Base-by-base conservation (phyloP, 2,888 invertebrate species). In the Cremastinae sp. region DNA sequence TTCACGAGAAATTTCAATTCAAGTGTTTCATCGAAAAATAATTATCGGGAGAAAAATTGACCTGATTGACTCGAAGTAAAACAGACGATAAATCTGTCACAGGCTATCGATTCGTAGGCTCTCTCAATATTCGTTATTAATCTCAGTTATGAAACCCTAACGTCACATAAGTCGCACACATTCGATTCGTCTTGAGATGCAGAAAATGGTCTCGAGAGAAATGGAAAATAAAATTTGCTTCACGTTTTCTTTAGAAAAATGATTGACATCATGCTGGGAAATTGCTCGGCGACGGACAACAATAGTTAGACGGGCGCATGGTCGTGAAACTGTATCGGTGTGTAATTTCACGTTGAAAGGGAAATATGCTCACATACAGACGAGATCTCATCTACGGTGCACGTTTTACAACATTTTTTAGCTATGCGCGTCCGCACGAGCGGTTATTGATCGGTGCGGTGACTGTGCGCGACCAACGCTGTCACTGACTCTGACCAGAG, bases 381-480 rank as follows among this genome's bases (percentile, higher is more conserved):
- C 22, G 55, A 35, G 55, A 58, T 49, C 56, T 28, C 28, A 41
- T 35, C 41, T 68, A 16, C 68, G 56, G 14, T 55, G 8, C 47
- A 22, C 55, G 35, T 65, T 59, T 16, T 49, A 53, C 8, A 16
- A 56, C 43, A n/a, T 45, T 8, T 28, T 18, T 37, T 28, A 28
- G 43, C 20, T 14, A 37, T 53, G 18, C 65, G 18, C 22, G 62
- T 49, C 16, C 41, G 66, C 66, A 65, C 55, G 70, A 37, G 58
- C 55, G 69, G 61, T 73, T 74, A 74, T 77, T 76, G 76, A 76
- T 76, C 76, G 76, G 55, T 61, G 61, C 69, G 59, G 61, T 56
- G 73, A 68, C 58, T 53, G 65, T 70, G 73, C 70, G 73, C 74
- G 68, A 51, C 43, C 58, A 51, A 43, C 58, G 39, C 51, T 56